Conservation (phyloP, 35 echinoderm and acorn worm species). For the Eucidaris tribuloides region DNA sequence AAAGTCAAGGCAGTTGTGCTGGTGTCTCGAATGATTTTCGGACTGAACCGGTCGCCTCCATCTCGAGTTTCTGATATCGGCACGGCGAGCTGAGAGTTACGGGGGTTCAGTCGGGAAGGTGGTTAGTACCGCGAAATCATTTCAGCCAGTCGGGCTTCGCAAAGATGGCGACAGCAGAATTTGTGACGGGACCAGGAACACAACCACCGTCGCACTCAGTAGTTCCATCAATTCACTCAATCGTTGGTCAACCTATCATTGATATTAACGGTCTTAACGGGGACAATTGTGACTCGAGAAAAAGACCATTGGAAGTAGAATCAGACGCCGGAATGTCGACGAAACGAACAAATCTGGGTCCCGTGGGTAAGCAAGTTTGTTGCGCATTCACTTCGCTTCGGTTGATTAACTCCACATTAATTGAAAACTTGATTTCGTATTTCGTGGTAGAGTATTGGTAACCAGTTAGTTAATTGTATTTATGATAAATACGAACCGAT, state of each 20-base stretch:
- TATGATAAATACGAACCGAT: neutral
- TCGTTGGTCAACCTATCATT: conserved; percentile 81
- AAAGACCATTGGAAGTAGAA: conserved; percentile 83
- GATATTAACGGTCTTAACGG: conserved; percentile 94
- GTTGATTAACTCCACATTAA: neutral
- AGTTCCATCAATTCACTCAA: conserved; percentile 52
- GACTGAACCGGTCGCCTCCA: neutral
- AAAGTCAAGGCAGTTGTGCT: conserved; percentile 7
- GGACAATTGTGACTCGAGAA: conserved; percentile 78
- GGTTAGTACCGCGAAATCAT: conserved; percentile 3
- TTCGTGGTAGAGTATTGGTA: neutral
- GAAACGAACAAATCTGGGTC: conserved; percentile 8
- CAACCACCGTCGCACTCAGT: conserved; percentile 25
- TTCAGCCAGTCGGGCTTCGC: conserved; percentile 33
- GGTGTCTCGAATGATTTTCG: neutral
- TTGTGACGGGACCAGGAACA: conserved; percentile 46
- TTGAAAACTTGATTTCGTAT: neutral
- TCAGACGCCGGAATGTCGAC: conserved; percentile 49
- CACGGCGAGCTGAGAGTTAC: neutral
- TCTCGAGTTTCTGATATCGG: conserved; percentile 8
- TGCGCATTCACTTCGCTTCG: neutral
- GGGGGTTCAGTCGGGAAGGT: conserved; percentile 30
- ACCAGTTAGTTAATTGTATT: neutral
- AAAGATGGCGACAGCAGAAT: conserved; percentile 95
- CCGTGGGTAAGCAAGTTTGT: neutral